A percentile compares a stretch with the other conserved stretches of the same genome.
Evolutionary conservation across 2,797 vertebrate species (phyloP).

Genomic region (Chelmon rostratus): DNA sequence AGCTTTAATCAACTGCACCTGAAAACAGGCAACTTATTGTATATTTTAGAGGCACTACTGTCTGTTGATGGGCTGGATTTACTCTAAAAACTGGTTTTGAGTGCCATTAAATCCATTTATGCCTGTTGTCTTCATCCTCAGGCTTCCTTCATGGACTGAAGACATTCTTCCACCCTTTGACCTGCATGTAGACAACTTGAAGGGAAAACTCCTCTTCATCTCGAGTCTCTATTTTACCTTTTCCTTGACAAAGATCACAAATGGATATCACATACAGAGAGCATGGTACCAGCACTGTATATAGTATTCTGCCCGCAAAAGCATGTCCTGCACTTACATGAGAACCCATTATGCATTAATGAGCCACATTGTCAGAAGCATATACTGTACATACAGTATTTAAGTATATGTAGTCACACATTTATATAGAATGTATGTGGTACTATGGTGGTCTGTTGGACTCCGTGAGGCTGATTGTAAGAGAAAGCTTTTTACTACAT

Average conservation of each 20-base stretch:
- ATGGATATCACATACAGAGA: conserved; percentile 47
- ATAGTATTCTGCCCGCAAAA: conserved; percentile 63
- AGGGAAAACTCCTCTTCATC: conserved; percentile 33
- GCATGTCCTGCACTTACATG: conserved; percentile 77
- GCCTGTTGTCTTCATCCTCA: conserved; percentile 12
- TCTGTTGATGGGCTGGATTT: not conserved
- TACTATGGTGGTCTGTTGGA: conserved; percentile 32
- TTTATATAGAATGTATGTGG: conserved; percentile 51
- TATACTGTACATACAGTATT: conserved; percentile 49
- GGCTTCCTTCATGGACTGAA: conserved; percentile 58
- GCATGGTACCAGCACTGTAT: conserved; percentile 83
- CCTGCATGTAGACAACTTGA: conserved; percentile 74
- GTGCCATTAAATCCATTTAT: not conserved
- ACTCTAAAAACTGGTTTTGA: not conserved
- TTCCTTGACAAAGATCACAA: conserved; percentile 31
- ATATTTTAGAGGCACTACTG: not conserved
- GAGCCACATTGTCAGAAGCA: conserved; percentile 70
- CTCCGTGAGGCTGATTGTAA: conserved; percentile 44
- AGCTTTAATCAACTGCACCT: not conserved
- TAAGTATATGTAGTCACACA: conserved; percentile 55
- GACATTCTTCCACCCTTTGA: conserved; percentile 46
- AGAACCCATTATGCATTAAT: conserved; percentile 75
- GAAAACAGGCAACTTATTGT: not conserved
- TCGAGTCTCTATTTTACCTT: conserved; percentile 39
- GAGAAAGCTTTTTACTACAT: conserved; percentile 73